Percentiles rank a stretch among this genome's conserved stretches.
These are phyloP conservation scores for Hippopotamyrus pictus DNA, from an alignment of 2,797 vertebrate genomes.

Conservation along the genomic window DNA sequence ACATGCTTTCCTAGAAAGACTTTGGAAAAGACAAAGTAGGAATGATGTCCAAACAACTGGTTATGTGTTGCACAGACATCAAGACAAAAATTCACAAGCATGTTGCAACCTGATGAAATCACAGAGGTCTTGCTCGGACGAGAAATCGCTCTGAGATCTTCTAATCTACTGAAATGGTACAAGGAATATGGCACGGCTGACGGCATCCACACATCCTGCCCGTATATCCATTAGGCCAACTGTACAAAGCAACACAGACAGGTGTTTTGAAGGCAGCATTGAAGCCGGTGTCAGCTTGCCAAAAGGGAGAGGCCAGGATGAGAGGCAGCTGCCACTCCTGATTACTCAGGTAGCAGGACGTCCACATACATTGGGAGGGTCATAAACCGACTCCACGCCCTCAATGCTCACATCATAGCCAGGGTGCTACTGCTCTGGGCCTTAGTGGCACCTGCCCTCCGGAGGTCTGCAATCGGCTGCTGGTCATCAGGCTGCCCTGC, in stretches of 20 bases:
- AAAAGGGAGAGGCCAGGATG: neutral
- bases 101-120: slow-evolving; percentile 1
- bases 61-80: neutral
- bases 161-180: neutral
- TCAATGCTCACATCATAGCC: neutral
- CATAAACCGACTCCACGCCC: neutral
- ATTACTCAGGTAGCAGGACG: neutral
- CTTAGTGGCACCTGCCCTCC: neutral
- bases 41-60: neutral
- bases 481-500: neutral
- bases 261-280: too few relatives aligned
- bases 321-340: neutral
- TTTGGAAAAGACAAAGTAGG: neutral
- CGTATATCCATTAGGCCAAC: neutral
- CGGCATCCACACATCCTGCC: neutral
- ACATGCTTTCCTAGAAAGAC: neutral
- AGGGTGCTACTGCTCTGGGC: neutral
- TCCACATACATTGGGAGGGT: neutral
- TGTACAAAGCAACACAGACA: neutral
- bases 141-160: neutral
- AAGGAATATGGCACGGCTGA: neutral
- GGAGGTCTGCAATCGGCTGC: neutral
- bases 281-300: neutral
- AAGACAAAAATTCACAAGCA: neutral
- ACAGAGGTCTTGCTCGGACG: neutral